Evolutionary conservation across 37 sponge, comb jelly and placozoan genomes (phyloP).

Genomic region (Mnemiopsis leidyi): DNA sequence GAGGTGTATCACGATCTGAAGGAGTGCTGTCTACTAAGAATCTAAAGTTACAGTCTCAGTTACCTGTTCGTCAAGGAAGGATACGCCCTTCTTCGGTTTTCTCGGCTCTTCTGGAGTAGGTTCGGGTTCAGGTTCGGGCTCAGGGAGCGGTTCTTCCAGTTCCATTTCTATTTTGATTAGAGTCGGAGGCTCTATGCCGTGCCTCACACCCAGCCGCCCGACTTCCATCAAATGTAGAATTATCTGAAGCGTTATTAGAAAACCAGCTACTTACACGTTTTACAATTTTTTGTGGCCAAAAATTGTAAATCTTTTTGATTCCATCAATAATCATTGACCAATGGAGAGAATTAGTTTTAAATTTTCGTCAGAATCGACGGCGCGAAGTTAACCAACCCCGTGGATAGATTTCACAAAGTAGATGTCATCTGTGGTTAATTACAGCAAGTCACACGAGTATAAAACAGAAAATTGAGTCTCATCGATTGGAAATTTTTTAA

Average conservation of each 20-base stretch:
- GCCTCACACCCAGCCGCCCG: conserved; percentile 21
- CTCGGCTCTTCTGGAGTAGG: not conserved
- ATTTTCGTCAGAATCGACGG: not conserved
- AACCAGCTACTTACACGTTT: not conserved
- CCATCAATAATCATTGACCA: too few species aligned
- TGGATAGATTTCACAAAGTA: too few species aligned
- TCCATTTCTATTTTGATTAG: conserved; percentile 64
- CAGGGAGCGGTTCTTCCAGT: conserved; percentile 32
- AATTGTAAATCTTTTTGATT: too few species aligned
- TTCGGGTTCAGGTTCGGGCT: conserved; percentile 62
- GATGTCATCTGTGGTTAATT: not conserved
- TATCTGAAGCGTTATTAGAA: conserved; percentile 21
- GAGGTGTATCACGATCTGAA: conserved; percentile 49
- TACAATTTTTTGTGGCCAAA: too few species aligned
- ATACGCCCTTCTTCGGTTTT: conserved; percentile 56
- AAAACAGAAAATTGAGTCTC: not conserved
- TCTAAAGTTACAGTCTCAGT: not conserved
- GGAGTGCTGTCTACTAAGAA: conserved; percentile 30
- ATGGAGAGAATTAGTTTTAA: not conserved
- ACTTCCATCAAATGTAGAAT: conserved; percentile 63
- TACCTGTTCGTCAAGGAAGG: conserved; percentile 65
- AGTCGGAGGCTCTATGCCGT: conserved; percentile 46
- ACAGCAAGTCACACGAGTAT: not conserved
- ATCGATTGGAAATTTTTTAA: not conserved
- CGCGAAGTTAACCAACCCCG: too few species aligned